Evolutionary conservation across 1,140 invertebrate species (phyloP).

Genomic region (Lasioglossum baleicum): DNA sequence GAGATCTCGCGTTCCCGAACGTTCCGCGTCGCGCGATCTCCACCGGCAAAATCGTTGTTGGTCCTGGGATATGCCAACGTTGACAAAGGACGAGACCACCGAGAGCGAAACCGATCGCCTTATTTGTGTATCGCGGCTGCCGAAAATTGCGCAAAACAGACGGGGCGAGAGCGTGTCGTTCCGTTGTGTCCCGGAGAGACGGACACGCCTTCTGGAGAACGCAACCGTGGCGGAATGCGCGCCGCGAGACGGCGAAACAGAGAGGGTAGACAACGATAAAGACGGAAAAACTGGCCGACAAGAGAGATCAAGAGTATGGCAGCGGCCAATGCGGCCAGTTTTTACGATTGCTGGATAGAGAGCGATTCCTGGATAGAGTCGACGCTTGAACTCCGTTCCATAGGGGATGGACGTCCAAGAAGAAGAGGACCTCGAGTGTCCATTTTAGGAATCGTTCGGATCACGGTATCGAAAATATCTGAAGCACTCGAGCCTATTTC

Average conservation of each 20-base stretch:
- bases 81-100: neutral
- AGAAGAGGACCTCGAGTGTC: no score
- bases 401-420: no score
- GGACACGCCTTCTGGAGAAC: conserved; percentile 41
- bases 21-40: neutral
- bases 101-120: neutral
- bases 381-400: no score
- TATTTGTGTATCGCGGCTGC: conserved; percentile 4
- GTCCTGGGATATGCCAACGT: no score
- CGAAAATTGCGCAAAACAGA: conserved; percentile 1
- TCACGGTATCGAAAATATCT: no score
- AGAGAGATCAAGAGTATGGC: conserved; percentile 21
- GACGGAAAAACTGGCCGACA: conserved; percentile 34
- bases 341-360: conserved; percentile 29
- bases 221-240: conserved; percentile 31
- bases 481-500: no score
- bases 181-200: conserved; percentile 5
- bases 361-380: neutral
- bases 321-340: conserved; percentile 48
- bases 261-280: conserved; percentile 40
- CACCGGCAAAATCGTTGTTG: neutral
- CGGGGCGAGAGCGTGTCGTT: neutral
- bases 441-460: no score
- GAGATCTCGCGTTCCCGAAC: neutral
- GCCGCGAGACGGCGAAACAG: neutral